Percentiles rank a stretch among this genome's conserved stretches.
These are phyloP conservation scores for Phania funesta DNA, from an alignment of 2,888 invertebrate species.

Conservation along the genomic window DNA sequence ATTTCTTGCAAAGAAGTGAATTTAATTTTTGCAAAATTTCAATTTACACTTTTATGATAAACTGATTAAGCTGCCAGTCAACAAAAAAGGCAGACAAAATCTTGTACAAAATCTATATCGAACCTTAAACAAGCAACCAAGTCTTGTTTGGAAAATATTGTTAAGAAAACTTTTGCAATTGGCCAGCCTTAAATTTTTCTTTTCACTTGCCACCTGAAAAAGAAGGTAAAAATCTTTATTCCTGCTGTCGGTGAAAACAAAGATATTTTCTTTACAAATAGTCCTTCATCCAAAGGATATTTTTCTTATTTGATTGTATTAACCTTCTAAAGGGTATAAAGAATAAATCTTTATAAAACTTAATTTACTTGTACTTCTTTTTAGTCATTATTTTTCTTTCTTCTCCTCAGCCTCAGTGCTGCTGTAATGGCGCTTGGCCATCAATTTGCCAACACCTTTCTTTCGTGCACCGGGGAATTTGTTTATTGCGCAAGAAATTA, in stretches of 20 bases:
- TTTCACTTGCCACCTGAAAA: neutral
- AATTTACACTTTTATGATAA: no score
- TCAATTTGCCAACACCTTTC: constrained; percentile 6
- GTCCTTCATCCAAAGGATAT: neutral
- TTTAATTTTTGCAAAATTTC: no score
- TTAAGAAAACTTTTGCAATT: constrained; percentile 44
- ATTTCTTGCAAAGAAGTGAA: no score
- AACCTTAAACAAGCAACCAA: neutral
- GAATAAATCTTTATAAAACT: constrained; percentile 2
- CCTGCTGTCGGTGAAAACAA: neutral
- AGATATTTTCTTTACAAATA: neutral
- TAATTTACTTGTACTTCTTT: constrained; percentile 29
- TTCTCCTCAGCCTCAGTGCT: neutral
- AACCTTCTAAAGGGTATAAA: neutral
- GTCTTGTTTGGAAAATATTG: constrained; percentile 1
- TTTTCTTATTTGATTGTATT: constrained; percentile 1
- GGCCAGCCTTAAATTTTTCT: neutral
- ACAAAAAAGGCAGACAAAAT: neutral
- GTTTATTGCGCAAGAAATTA: neutral
- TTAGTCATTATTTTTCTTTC: neutral
- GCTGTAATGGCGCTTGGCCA: neutral
- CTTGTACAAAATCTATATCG: neutral
- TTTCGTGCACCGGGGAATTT: neutral
- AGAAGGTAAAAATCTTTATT: neutral
- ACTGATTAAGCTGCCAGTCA: neutral